Evolutionary conservation across 2,888 invertebrate species (phyloP).

Genomic region (Cataglyphis cursor): DNA sequence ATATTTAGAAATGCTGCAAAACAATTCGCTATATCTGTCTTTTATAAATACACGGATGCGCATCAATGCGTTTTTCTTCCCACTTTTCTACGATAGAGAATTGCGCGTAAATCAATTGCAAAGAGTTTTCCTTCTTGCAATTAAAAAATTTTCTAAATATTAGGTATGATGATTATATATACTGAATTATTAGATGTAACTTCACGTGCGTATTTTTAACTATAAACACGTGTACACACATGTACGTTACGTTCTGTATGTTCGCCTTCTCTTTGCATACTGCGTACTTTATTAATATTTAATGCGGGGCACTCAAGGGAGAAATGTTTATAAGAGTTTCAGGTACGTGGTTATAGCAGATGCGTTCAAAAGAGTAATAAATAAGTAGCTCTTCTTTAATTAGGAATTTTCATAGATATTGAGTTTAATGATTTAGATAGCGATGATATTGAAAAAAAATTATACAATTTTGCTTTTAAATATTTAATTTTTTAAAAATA

Average conservation of each 20-base stretch:
- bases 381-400: not conserved
- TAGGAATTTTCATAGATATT: not conserved
- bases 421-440: not conserved
- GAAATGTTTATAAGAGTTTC: constrained; percentile 17
- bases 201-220: constrained; percentile 9
- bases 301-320: not conserved
- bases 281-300: constrained; percentile 17
- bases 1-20: constrained; percentile 28
- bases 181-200: constrained; percentile 9
- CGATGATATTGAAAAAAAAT: not conserved
- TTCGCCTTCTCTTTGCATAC: not conserved
- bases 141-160: constrained; percentile 13
- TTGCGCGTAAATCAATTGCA: not conserved
- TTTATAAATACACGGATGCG: constrained; percentile 20
- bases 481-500: not conserved
- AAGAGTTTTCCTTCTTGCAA: not conserved
- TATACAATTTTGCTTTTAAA: not conserved
- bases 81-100: constrained; percentile 3
- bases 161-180: not conserved
- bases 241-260: not conserved
- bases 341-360: not conserved
- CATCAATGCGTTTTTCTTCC: not conserved
- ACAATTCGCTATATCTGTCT: constrained; percentile 24
- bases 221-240: not conserved
- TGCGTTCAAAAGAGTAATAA: not conserved